These are phyloP conservation scores for Scalopus aquaticus DNA, from an alignment of 2,113 vertebrate species.

Conservation along the genomic window DNA sequence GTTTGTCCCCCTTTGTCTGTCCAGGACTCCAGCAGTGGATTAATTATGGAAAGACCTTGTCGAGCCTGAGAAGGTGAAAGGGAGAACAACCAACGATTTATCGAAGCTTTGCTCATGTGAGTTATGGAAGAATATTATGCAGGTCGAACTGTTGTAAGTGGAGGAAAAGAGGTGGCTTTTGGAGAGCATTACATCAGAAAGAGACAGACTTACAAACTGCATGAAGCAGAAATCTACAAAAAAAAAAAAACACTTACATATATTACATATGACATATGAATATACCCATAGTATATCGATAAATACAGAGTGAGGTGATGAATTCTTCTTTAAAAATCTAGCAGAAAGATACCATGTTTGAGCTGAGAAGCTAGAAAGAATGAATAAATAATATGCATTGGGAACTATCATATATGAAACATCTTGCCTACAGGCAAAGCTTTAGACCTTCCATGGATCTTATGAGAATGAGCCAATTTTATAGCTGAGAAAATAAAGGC, in stretches of 20 bases:
- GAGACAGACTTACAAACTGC: neutral
- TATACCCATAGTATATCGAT: neutral
- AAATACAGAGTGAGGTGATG: neutral
- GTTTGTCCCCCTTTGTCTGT: neutral
- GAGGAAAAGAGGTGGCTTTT: neutral
- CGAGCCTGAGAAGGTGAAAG: neutral
- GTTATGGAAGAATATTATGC: conserved; percentile 27
- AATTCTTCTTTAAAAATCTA: neutral
- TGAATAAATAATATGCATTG: neutral
- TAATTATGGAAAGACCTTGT: neutral
- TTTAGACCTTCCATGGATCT: neutral
- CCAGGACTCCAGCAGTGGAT: conserved; percentile 20
- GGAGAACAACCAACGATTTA: conserved; percentile 39
- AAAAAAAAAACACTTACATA: neutral
- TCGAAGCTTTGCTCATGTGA: neutral
- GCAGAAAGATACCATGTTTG: neutral
- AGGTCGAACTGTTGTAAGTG: neutral
- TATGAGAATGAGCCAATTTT: neutral
- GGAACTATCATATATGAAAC: neutral
- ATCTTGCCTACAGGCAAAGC: neutral
- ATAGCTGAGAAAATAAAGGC: neutral
- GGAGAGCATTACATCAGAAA: neutral
- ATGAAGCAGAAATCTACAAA: neutral
- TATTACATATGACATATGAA: neutral
- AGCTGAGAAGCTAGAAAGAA: neutral